These are phyloP conservation scores for Tolypeutes matacus DNA, from an alignment of 2,797 vertebrate genomes.

Conservation along the genomic window DNA sequence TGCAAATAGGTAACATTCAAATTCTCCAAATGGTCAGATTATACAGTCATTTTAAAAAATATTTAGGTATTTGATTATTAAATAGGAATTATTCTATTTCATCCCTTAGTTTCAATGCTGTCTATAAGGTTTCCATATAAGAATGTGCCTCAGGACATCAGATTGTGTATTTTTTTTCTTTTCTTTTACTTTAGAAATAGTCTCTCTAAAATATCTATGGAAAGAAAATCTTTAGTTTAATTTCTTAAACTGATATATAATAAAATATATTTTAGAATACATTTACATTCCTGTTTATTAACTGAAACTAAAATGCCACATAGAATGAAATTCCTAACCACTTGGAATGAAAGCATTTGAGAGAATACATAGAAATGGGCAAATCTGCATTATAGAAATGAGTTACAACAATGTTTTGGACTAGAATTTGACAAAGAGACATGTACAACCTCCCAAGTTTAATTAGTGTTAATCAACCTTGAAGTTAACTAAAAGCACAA, in stretches of 20 bases:
- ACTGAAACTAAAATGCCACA: slow-evolving; percentile 32
- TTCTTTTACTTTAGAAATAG: slow-evolving; percentile 5
- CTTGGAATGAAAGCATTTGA: slow-evolving; percentile 4
- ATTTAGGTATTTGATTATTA: slow-evolving; percentile 33
- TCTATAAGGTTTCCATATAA: slow-evolving; percentile 40
- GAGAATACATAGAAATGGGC: background rate
- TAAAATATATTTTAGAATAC: slow-evolving; percentile 11
- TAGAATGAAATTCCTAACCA: slow-evolving; percentile 7
- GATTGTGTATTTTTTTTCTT: background rate
- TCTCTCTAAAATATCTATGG: slow-evolving; percentile 28
- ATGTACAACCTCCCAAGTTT: background rate
- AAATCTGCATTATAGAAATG: background rate
- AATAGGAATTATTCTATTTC: background rate
- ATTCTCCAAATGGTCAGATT: slow-evolving; percentile 43
- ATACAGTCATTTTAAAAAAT: slow-evolving; percentile 12
- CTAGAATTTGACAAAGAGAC: background rate
- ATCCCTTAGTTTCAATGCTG: background rate
- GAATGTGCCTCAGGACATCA: background rate
- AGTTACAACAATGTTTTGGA: background rate
- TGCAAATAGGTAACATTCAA: background rate
- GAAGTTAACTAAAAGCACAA: slow-evolving; percentile 14
- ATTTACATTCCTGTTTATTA: slow-evolving; percentile 37
- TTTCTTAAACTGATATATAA: slow-evolving; percentile 1
- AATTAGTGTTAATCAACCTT: background rate
- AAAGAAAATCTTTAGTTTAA: background rate